Base-by-base conservation (phyloP, 1,140 invertebrate species). In the Cyclina sinensis region DNA sequence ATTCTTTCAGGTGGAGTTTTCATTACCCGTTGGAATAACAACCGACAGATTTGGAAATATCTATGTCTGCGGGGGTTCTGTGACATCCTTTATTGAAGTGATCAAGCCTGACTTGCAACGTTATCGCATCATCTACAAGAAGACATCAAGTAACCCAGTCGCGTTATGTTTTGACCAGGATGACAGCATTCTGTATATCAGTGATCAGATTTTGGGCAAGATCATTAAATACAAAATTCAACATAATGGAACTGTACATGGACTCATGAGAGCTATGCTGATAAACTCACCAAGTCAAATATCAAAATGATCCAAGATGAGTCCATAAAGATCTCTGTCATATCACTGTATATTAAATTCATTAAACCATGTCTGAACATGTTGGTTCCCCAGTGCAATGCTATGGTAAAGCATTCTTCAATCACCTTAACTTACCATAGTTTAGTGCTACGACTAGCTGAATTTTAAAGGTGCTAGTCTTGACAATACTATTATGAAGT, bases 21-120 rank as follows among this genome's bases (percentile, higher is more conserved):
- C 85, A 32, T 35, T 87, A 30, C 85, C 84, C 5, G 43, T 68
- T 7, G 85, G 39, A 24, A 79, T 87, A 30, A 70, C 74, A 1
- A n/a, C 16, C 11, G 85, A 80, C 46, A 65, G 32, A 27, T 68
- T 35, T 65, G 74, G 85, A 7, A 87, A 87, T 43, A 80, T 86
- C 27, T 80, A 80, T n/a, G 74, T 80, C 16, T 80, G 85, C 24
- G 85, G 85, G 21, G 85, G 85, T 12, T 65, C 85, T 9, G 39
- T 65, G 76, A 79, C 85, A 24, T 87, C 85, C 4, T 87, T 87
- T 32, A 87, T 87, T 35, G 85, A 87, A 65, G 30, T 68, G 2
- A 76, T 74, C 54, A 87, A 87, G 43, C 85, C 85, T 18, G 84
- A 86, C 51, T 21, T 87, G 11, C 48, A 43, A 30, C 73, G 74